Conservation (phyloP, 2,797 vertebrate species). For the Mus caroli region DNA sequence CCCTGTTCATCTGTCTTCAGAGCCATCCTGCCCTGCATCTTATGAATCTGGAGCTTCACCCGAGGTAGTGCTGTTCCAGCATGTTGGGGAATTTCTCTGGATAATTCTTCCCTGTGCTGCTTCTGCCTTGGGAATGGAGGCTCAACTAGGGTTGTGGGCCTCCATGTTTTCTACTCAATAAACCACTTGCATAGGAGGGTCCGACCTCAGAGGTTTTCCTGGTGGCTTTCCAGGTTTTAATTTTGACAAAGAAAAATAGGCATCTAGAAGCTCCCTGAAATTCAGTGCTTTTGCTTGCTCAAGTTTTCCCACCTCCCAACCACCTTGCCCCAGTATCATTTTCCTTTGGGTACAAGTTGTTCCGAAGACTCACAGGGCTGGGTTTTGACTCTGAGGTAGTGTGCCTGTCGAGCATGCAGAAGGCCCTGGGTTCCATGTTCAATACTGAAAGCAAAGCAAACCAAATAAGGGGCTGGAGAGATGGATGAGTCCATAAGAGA, state of each 20-base stretch:
- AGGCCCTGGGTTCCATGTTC: not conserved
- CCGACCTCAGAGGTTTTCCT: slow-evolving; percentile 55
- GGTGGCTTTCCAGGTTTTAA: slow-evolving; percentile 66
- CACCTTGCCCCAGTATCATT: not conserved
- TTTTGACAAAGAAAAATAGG: slow-evolving; percentile 72
- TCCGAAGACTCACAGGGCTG: not conserved
- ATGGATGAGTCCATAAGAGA: not conserved
- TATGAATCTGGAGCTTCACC: not conserved
- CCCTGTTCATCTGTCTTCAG: not conserved
- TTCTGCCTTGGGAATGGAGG: not conserved
- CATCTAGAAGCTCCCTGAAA: slow-evolving; percentile 57
- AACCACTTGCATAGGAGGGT: slow-evolving; percentile 3
- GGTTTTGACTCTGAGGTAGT: not conserved
- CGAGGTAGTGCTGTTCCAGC: not conserved
- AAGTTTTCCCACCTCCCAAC: slow-evolving; percentile 22
- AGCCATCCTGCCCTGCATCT: not conserved
- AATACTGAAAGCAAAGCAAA: not conserved
- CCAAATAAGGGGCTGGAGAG: not conserved
- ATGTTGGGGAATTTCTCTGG: slow-evolving; percentile 7
- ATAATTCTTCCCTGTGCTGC: not conserved
- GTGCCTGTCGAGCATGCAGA: not conserved
- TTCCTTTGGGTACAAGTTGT: not conserved
- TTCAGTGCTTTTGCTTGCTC: slow-evolving; percentile 21
- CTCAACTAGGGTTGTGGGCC: not conserved
- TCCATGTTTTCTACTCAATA: not conserved